phyloP scores from a whole-genome alignment of 2,113 vertebrate genomes.

The Podiceps cristatus region DNA sequence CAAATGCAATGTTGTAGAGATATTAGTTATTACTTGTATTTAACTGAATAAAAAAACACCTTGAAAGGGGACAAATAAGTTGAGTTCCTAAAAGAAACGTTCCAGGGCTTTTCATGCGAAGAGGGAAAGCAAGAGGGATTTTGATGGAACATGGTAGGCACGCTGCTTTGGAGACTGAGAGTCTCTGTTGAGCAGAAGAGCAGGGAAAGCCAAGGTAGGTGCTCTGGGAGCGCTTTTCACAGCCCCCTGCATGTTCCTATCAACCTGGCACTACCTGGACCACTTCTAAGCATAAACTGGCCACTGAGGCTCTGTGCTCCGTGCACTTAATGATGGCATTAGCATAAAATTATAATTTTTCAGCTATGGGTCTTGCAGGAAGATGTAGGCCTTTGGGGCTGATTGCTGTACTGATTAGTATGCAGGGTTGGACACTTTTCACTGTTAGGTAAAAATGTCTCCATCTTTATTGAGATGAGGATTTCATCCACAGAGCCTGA shows the following conservation, averaged over 20 bases:
- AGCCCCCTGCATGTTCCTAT: neutral
- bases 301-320: neutral
- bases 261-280: neutral
- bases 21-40: constrained; percentile 25
- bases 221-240: neutral
- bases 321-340: neutral
- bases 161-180: neutral
- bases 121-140: neutral
- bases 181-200: neutral
- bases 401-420: neutral
- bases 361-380: neutral
- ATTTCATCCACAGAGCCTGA: neutral
- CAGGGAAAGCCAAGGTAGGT: neutral
- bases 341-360: neutral
- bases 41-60: neutral
- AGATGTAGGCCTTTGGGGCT: neutral
- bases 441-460: neutral
- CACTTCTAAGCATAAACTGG: neutral
- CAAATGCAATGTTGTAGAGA: neutral
- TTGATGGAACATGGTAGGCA: neutral
- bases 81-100: neutral
- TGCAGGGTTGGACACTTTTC: neutral
- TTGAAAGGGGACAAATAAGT: neutral
- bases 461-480: neutral
- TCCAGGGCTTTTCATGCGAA: neutral